phyloP scores from a whole-genome alignment of 2,113 vertebrate genomes.

The Prionailurus bengalensis region DNA sequence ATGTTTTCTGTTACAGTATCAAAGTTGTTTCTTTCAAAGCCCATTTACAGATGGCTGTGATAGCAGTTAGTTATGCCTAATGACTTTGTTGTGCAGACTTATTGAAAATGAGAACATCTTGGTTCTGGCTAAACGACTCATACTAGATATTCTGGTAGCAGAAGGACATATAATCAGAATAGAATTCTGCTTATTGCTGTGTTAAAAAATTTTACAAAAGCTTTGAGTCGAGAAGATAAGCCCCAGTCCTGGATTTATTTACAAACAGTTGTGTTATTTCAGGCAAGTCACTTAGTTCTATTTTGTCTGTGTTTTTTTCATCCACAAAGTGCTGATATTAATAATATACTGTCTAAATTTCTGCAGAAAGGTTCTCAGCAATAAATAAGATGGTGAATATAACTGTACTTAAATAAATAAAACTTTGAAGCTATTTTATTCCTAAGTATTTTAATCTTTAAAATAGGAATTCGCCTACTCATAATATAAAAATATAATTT shows the following conservation, averaged over 20 bases:
- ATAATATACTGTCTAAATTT: constrained; percentile 11
- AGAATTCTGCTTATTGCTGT: neutral
- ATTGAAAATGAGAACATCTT: neutral
- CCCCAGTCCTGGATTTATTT: neutral
- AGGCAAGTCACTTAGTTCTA: neutral
- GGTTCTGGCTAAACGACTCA: neutral
- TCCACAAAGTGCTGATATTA: neutral
- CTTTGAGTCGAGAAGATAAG: neutral
- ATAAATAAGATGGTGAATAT: neutral
- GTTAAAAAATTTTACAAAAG: constrained; percentile 41
- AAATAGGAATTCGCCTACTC: neutral
- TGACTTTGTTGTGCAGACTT: constrained; percentile 55
- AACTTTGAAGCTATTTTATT: constrained; percentile 26
- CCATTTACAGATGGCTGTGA: constrained; percentile 62
- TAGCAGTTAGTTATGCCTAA: constrained; percentile 70
- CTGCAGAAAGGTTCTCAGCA: neutral
- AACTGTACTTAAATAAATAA: neutral
- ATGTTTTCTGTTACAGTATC: constrained; percentile 79
- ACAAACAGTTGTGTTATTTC: neutral
- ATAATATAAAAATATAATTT: neutral
- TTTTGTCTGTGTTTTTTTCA: neutral
- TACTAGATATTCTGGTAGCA: neutral
- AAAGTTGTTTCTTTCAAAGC: constrained; percentile 68
- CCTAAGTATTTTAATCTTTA: neutral
- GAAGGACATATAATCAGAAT: neutral